Conservation (phyloP, 2,797 vertebrate genomes). For the Syngnathus rostellatus region DNA sequence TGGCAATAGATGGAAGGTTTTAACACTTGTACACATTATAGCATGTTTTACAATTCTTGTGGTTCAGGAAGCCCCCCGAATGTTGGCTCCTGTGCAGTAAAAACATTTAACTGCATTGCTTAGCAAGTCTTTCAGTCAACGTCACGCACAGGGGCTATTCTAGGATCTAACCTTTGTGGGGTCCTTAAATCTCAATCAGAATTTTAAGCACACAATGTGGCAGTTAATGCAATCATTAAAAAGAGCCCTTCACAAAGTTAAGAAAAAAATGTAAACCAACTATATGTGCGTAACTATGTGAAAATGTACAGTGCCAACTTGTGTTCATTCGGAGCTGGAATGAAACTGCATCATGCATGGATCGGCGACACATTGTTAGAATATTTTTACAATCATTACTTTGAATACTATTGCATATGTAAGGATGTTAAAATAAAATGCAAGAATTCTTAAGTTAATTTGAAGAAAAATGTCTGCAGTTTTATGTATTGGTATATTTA, state of each 20-base stretch:
- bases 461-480: background rate
- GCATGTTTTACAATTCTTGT: constrained; percentile 19
- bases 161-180: background rate
- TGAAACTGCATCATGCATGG: background rate
- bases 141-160: background rate
- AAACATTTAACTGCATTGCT: background rate
- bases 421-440: background rate
- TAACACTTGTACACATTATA: constrained; percentile 19
- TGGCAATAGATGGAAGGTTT: constrained; percentile 26
- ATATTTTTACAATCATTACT: background rate
- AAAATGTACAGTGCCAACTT: background rate
- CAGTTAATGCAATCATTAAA: background rate
- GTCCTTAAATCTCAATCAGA: background rate
- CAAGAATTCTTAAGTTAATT: background rate
- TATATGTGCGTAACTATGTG: background rate
- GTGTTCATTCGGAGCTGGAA: background rate
- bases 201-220: background rate
- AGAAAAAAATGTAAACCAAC: background rate
- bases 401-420: background rate
- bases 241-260: background rate
- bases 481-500: background rate
- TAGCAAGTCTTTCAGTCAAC: background rate
- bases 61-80: background rate
- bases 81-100: background rate
- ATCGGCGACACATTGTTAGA: background rate